Percentiles rank a stretch among this genome's conserved stretches.
Evolutionary conservation across 2,888 invertebrate species (phyloP).

Genomic region (Timema podura): DNA sequence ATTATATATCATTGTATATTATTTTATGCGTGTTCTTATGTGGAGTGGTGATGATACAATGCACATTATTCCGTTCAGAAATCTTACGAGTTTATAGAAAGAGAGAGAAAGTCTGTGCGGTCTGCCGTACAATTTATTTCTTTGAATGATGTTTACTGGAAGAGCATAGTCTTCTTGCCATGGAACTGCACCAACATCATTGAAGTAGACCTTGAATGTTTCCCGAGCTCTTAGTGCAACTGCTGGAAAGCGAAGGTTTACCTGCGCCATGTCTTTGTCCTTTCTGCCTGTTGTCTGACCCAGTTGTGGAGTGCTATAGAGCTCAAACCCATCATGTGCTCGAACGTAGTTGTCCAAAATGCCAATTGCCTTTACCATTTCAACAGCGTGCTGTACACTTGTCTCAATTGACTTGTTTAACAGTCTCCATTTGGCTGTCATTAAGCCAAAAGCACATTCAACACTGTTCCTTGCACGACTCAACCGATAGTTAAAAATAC

Average conservation of each 20-base stretch:
- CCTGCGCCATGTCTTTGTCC: neutral
- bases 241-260: neutral
- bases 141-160: neutral
- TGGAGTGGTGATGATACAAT: too few species aligned
- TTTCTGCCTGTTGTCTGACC: neutral
- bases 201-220: slow-evolving; percentile 3
- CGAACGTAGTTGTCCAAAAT: neutral
- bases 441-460: neutral
- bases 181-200: neutral
- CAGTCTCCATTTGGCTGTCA: slow-evolving; percentile 5
- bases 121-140: too few species aligned
- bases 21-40: too few species aligned
- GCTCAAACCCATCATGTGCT: neutral
- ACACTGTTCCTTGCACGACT: slow-evolving; percentile 8
- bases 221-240: neutral
- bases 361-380: slow-evolving; percentile 1
- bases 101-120: too few species aligned
- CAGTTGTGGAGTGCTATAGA: neutral
- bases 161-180: slow-evolving; percentile 6
- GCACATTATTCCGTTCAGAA: too few species aligned
- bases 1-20: too few species aligned
- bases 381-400: neutral
- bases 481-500: slow-evolving; percentile 7
- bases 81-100: too few species aligned
- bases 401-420: too few species aligned